phyloP scores from a whole-genome alignment of 1,140 invertebrate species.

The Pseudomyrmex flavicornis region DNA sequence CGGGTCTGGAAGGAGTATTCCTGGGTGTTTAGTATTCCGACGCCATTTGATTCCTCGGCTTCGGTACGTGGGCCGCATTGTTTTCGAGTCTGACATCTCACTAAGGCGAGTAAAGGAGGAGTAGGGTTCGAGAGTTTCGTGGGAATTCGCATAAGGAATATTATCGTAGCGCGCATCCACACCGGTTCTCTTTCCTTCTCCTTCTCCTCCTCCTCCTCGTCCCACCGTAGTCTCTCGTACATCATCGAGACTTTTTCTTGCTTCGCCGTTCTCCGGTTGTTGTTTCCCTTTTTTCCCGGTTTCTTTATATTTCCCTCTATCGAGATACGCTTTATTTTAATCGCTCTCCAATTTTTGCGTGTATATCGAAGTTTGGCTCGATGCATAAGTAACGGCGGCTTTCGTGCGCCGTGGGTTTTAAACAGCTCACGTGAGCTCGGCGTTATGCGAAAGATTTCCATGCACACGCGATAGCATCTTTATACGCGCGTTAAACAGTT shows the following conservation, averaged over 20 bases:
- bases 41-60: slow-evolving; percentile 75
- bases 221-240: neutral
- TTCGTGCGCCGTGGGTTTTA: slow-evolving; percentile 13
- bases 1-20: slow-evolving; percentile 49
- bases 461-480: neutral
- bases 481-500: neutral
- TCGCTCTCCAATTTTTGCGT: slow-evolving; percentile 17
- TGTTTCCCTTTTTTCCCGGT: neutral
- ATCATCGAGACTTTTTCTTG: neutral
- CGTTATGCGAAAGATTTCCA: slow-evolving; percentile 1
- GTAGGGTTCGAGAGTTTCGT: slow-evolving; percentile 61
- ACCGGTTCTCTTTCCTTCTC: neutral
- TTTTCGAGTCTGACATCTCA: slow-evolving; percentile 74
- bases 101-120: slow-evolving; percentile 66
- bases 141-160: slow-evolving; percentile 72
- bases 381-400: slow-evolving; percentile 12
- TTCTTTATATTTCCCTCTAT: slow-evolving; percentile 3
- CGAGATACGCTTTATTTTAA: slow-evolving; percentile 46
- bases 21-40: slow-evolving; percentile 70
- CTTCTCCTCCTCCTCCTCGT: neutral
- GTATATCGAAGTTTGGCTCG: slow-evolving; percentile 21
- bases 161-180: slow-evolving; percentile 58
- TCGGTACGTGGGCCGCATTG: slow-evolving; percentile 73
- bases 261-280: neutral
- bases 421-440: slow-evolving; percentile 1